phyloP scores from a whole-genome alignment of 2,797 vertebrate species.

The Galago senegalensis region DNA sequence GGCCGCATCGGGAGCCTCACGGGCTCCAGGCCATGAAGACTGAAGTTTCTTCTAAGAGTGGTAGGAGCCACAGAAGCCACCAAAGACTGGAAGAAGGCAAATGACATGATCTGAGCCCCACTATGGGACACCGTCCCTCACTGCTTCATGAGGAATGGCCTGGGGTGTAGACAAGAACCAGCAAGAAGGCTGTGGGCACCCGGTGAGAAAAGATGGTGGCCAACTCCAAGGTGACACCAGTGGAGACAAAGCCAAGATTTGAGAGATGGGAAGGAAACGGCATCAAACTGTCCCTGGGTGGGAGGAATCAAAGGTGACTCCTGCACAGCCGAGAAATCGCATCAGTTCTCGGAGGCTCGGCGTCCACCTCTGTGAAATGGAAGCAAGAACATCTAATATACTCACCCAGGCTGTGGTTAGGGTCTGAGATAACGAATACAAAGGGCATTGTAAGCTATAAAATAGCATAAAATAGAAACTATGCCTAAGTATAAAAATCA shows the following conservation, averaged over 20 bases:
- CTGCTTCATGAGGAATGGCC: background rate
- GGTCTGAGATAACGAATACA: rapidly evolving
- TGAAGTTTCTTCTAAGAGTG: background rate
- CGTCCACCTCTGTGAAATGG: background rate
- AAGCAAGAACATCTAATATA: rapidly evolving
- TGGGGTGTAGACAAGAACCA: no score
- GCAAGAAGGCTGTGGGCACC: background rate
- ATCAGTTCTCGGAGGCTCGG: rapidly evolving
- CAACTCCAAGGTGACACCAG: rapidly evolving
- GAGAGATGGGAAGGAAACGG: rapidly evolving
- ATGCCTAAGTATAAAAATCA: no score
- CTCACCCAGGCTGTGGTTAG: rapidly evolving
- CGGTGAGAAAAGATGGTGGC: rapidly evolving
- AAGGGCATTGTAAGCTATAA: background rate
- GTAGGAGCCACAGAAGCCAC: background rate
- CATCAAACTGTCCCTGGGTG: rapidly evolving
- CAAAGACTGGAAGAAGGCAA: background rate
- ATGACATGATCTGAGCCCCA: rapidly evolving
- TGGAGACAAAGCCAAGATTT: rapidly evolving
- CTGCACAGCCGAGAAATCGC: rapidly evolving
- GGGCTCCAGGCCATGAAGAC: background rate
- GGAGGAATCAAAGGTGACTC: background rate
- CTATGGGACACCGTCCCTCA: background rate
- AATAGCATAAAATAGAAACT: background rate
- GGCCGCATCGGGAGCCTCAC: rapidly evolving